Conservation (phyloP, 1,140 invertebrate species). For the Gerris buenoi region DNA sequence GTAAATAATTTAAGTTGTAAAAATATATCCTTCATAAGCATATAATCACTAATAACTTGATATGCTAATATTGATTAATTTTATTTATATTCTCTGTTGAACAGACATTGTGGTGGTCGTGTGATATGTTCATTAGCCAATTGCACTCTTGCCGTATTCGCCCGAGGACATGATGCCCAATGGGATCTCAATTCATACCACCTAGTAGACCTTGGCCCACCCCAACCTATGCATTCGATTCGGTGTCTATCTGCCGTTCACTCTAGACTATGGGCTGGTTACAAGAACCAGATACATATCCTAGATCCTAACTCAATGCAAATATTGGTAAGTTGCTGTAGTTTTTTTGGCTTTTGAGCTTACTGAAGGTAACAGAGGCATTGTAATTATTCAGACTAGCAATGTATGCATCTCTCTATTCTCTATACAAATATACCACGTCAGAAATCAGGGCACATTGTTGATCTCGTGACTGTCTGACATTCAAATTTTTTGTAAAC, state of each 20-base stretch:
- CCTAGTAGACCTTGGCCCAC: conserved; percentile 77
- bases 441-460: too few species aligned
- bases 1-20: too few species aligned
- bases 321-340: conserved; percentile 52
- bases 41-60: too few species aligned
- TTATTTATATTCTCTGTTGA: conserved; percentile 8
- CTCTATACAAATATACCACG: too few species aligned
- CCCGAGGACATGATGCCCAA: conserved; percentile 68
- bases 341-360: too few species aligned
- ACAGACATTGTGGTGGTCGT: conserved; percentile 76
- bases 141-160: conserved; percentile 87
- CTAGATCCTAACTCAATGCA: conserved; percentile 69
- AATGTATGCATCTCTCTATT: too few species aligned
- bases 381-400: too few species aligned
- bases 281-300: conserved; percentile 89
- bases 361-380: too few species aligned
- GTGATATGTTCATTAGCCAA: conserved; percentile 91
- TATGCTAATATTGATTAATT: not conserved
- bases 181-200: conserved; percentile 91
- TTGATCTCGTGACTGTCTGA: too few species aligned
- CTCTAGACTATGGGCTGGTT: conserved; percentile 92
- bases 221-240: conserved; percentile 77
- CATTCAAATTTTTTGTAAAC: too few species aligned
- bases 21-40: too few species aligned
- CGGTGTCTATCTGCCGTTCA: conserved; percentile 63